Percentiles rank a stretch among this genome's conserved stretches.
Conservation (phyloP, 2,113 vertebrate genomes). For the Dasyprocta punctata region DNA sequence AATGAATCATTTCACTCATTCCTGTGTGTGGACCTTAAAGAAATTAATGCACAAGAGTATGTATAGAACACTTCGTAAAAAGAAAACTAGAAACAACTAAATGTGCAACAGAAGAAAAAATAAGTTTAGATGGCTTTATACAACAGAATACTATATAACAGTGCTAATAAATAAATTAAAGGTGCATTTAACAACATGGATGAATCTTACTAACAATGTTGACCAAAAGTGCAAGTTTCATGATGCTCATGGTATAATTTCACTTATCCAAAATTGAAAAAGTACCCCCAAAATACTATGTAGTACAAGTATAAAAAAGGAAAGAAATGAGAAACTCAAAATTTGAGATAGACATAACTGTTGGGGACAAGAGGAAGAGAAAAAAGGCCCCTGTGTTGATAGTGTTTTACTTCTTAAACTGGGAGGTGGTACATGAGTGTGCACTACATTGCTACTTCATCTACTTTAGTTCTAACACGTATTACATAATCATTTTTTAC, state of each 20-base stretch:
- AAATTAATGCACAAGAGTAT: not conserved
- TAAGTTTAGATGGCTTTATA: not conserved
- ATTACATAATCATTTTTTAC: not conserved
- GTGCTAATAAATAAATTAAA: not conserved
- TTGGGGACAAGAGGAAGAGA: not conserved
- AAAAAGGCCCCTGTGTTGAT: not conserved
- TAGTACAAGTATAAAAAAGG: not conserved
- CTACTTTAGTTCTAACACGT: not conserved
- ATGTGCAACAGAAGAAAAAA: not conserved
- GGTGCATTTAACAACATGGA: not conserved
- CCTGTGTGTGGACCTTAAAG: not conserved
- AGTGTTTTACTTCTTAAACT: not conserved
- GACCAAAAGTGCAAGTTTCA: not conserved
- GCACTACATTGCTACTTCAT: not conserved
- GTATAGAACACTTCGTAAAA: not conserved
- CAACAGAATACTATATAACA: not conserved
- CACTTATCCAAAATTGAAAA: not conserved
- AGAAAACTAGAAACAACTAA: not conserved
- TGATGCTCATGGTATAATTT: not conserved
- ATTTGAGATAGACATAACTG: not conserved
- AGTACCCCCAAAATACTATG: not conserved
- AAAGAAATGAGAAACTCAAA: conserved; percentile 4
- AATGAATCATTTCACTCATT: not conserved
- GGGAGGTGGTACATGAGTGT: not conserved
- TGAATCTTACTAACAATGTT: not conserved